Base-by-base conservation (phyloP, 1,140 invertebrate species). In the Ctenoplectra terminalis region DNA sequence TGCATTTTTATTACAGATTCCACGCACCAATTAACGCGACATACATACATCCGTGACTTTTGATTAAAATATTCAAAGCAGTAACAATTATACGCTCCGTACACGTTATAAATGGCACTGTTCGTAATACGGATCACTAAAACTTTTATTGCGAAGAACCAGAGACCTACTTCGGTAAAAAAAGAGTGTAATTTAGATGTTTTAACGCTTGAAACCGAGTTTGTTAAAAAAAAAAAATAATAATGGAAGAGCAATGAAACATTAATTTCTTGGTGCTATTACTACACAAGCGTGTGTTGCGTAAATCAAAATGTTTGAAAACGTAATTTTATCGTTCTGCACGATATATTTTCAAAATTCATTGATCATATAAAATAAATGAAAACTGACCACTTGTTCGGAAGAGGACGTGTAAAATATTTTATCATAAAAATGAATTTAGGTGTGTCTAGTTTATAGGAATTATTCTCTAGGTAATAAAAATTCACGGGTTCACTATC, bases 111-210 rank as follows among this genome's bases (percentile, higher is more conserved):
- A 9, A 67, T 26, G 61, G 17, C 52, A 23, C 43, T 20, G 23
- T 40, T 60, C 17, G 4, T 7, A 17, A 17, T 48, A 40, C 60
- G 13, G 43, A 20, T 50, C 48, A 54, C 20, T 76, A 23, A 66
- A 76, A 64, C 73, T 66, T 66, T 64, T 66, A 29, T 54, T 43
- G 34, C 1, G 31, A 54, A 29, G 20, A 54, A 48, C 11, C 23
- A 75, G 8, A 54, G 31, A 75, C 43, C 58, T 52, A 26, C 34
- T 66, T 54, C 13, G 34, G 7, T 48, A 9, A 37, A 58, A 29
- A 6, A 11, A 26, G 7, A 20, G 43, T 31, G 20, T 26, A 11
- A 64, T 64, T 40, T 4, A 9, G 7, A 1, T 23, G 56, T 31
- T 60, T 34, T 48, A 48, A 48, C 13, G 13, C 13, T 48, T 15